Conservation (phyloP, 2,888 invertebrate genomes). For the Creontiades dilutus region DNA sequence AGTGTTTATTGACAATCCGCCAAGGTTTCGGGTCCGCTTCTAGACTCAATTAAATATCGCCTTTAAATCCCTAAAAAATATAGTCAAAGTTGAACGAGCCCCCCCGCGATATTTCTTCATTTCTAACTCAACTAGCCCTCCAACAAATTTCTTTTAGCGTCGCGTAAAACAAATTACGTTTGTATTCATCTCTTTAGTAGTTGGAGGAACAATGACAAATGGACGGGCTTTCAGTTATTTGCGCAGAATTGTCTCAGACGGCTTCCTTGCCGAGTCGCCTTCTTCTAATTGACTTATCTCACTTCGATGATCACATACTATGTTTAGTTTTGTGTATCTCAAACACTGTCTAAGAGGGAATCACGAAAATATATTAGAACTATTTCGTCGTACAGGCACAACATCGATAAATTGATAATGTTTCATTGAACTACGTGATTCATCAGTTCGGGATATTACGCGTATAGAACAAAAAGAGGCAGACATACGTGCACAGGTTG, state of each 20-base stretch:
- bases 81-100: slow-evolving; percentile 67
- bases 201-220: slow-evolving; percentile 59
- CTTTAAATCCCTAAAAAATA: slow-evolving; percentile 68
- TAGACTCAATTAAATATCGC: slow-evolving; percentile 71
- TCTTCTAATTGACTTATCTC: slow-evolving; percentile 42
- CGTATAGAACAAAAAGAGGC: too few species aligned
- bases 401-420: too few species aligned
- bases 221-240: slow-evolving; percentile 44
- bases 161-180: slow-evolving; percentile 67
- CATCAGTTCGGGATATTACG: too few species aligned
- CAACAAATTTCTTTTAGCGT: slow-evolving; percentile 68
- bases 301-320: neutral
- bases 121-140: slow-evolving; percentile 53
- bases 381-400: too few species aligned
- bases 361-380: too few species aligned
- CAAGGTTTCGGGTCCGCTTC: slow-evolving; percentile 55
- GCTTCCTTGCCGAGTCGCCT: slow-evolving; percentile 3
- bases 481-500: too few species aligned
- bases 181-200: slow-evolving; percentile 59
- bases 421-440: too few species aligned
- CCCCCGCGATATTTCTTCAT: slow-evolving; percentile 43
- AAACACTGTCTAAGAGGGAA: too few species aligned
- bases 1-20: slow-evolving; percentile 66
- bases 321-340: neutral
- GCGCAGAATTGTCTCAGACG: slow-evolving; percentile 49